Evolutionary conservation across 2,113 vertebrate genomes (phyloP), one percentile per base, ranked within the genome.

Genomic region (Lethenteron camtschaticum): DNA sequence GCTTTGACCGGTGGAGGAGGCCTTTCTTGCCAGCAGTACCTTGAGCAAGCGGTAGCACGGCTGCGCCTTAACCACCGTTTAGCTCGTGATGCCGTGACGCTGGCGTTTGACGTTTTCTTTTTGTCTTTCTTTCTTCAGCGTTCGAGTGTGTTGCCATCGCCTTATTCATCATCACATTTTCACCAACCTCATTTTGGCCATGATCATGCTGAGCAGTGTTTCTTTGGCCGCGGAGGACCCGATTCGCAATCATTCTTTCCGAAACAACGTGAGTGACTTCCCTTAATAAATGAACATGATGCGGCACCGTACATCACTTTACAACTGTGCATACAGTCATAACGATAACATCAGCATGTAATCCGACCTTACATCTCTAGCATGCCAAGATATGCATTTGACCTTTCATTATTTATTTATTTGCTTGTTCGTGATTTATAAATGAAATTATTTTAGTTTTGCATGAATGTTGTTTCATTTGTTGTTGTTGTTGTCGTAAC

Each of bases 161-260:
- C 86, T 96, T 72, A 97, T 99, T 78, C 96, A 99, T 81, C 94
- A 99, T 72, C 91, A 95, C 77, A 83, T 97, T 75, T 97, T 99
- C 79, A 97, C 94, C 79, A 97, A 95, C 81, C 86, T 99, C 76
- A 97, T 99, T 81, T 84, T 99, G 12, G 86, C 95, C 71, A 96
- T 99, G 85, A 99, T 99, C 82, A 97, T 99, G 92, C 85, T 99
- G 75, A 97, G 94, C 82, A 96, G 91, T 1, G 89, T 85, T 10
- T 96, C 94, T 8, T 83, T 99, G 1, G 94, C 94, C 8, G 94
- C 92, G 0, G 94, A 99, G 79, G 94, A 99, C 78, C 94, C 94
- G 9, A 95, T 99, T 78, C 83, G 94, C 72, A 96, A 86, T 79
- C 84, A 86, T 75, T 99, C 94, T 14, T 86, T 89, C 76, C 82